phyloP scores from a whole-genome alignment of 2,888 invertebrate genomes.

The Loripinus fragilis region DNA sequence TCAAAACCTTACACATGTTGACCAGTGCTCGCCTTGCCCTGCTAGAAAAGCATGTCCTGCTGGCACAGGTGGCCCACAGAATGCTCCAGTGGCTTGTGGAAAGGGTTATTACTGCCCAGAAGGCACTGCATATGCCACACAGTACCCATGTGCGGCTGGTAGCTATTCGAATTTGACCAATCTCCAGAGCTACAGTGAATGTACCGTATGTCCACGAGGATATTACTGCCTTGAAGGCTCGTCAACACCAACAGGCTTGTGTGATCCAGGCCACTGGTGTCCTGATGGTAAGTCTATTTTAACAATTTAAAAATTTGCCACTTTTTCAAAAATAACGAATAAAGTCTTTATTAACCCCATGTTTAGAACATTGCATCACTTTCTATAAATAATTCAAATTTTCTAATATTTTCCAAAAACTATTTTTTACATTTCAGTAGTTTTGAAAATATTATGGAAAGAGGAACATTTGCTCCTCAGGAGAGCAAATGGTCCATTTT shows the following conservation, averaged over 20 bases:
- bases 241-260: constrained; percentile 71
- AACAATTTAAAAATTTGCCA: too few species aligned
- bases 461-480: too few species aligned
- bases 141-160: constrained; percentile 81
- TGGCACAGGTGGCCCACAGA: constrained; percentile 80
- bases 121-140: constrained; percentile 73
- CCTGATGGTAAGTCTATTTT: constrained; percentile 73
- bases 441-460: too few species aligned
- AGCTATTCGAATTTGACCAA: constrained; percentile 80
- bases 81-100: constrained; percentile 79
- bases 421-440: too few species aligned
- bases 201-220: constrained; percentile 76
- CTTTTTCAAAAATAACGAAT: too few species aligned
- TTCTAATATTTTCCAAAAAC: too few species aligned
- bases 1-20: constrained; percentile 76
- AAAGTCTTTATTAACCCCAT: too few species aligned
- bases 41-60: constrained; percentile 72
- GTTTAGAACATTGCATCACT: too few species aligned
- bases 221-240: constrained; percentile 80
- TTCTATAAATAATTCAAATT: too few species aligned
- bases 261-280: constrained; percentile 79
- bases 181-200: constrained; percentile 74
- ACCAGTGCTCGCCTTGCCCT: constrained; percentile 77
- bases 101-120: constrained; percentile 79
- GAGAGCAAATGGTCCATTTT: too few species aligned